Percentiles rank a stretch among this genome's conserved stretches.
phyloP scores from a whole-genome alignment of 2,888 invertebrate species.

The Endotricha flammealis region DNA sequence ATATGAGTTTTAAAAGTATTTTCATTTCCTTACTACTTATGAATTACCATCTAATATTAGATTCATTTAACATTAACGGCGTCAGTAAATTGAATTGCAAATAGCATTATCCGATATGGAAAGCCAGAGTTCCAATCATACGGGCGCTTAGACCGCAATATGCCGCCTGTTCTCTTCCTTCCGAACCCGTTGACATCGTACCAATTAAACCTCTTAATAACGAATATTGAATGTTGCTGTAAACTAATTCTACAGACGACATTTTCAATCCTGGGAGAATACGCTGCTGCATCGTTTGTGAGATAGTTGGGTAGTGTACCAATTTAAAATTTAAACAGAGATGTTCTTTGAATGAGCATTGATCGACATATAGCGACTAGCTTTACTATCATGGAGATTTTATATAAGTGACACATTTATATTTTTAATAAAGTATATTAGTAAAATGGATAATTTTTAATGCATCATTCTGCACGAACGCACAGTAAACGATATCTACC shows the following conservation, averaged over 20 bases:
- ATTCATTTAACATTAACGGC: slow-evolving; percentile 19
- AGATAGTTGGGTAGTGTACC: slow-evolving; percentile 1
- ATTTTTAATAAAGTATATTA: too few relatives aligned
- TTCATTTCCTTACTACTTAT: too few relatives aligned
- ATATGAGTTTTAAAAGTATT: too few relatives aligned
- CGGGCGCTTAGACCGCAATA: slow-evolving; percentile 51
- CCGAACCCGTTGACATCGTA: slow-evolving; percentile 41
- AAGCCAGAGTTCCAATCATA: slow-evolving; percentile 46
- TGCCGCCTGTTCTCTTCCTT: slow-evolving; percentile 27
- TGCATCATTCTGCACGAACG: too few relatives aligned
- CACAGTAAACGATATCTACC: too few relatives aligned
- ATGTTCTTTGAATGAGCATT: too few relatives aligned
- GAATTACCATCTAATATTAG: slow-evolving; percentile 22
- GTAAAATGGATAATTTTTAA: too few relatives aligned
- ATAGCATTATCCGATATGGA: slow-evolving; percentile 43
- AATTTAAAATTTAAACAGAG: too few relatives aligned
- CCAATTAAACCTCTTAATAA: slow-evolving; percentile 43
- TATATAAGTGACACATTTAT: too few relatives aligned
- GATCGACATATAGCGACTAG: too few relatives aligned
- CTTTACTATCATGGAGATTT: too few relatives aligned
- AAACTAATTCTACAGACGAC: slow-evolving; percentile 25
- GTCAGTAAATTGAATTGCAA: slow-evolving; percentile 51
- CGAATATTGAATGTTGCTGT: slow-evolving; percentile 39
- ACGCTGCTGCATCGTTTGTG: not conserved
- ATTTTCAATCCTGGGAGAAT: not conserved